A percentile compares a stretch with the other conserved stretches of the same genome.
Evolutionary conservation across 2,888 invertebrate species (phyloP).

Genomic region (Monochamus alternatus): DNA sequence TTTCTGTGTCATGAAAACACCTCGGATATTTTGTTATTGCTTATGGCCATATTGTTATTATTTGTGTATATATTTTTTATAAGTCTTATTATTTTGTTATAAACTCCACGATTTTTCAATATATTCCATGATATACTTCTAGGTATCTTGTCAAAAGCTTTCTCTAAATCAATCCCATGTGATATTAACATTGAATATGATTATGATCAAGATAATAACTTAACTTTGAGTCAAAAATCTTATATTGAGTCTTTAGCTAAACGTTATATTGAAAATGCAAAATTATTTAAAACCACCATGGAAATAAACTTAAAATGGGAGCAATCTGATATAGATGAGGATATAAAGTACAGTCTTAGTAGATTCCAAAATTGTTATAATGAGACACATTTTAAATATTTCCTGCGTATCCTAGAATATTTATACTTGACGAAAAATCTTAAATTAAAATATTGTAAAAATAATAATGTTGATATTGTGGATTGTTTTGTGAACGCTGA

Average conservation of each 20-base stretch:
- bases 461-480: slow-evolving; percentile 5
- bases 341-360: slow-evolving; percentile 33
- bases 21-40: too few relatives aligned
- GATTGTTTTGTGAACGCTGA: slow-evolving; percentile 42
- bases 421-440: slow-evolving; percentile 45
- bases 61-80: too few relatives aligned
- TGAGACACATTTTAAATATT: slow-evolving; percentile 26
- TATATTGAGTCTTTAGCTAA: slow-evolving; percentile 39
- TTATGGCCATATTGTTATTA: too few relatives aligned
- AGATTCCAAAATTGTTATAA: slow-evolving; percentile 8
- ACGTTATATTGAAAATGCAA: slow-evolving; percentile 32
- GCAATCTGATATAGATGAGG: slow-evolving; percentile 2
- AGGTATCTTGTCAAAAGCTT: too few relatives aligned
- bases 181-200: slow-evolving; percentile 42
- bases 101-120: too few relatives aligned
- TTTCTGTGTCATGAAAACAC: too few relatives aligned
- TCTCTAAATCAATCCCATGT: too few relatives aligned
- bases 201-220: slow-evolving; percentile 11
- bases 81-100: too few relatives aligned
- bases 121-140: too few relatives aligned
- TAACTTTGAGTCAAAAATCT: slow-evolving; percentile 36
- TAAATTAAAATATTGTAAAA: slow-evolving; percentile 38
- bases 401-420: slow-evolving; percentile 40
- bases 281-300: slow-evolving; percentile 41
- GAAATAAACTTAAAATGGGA: slow-evolving; percentile 40